phyloP scores from a whole-genome alignment of 1,140 invertebrate genomes.

The Pseudomyrmex flavicornis region DNA sequence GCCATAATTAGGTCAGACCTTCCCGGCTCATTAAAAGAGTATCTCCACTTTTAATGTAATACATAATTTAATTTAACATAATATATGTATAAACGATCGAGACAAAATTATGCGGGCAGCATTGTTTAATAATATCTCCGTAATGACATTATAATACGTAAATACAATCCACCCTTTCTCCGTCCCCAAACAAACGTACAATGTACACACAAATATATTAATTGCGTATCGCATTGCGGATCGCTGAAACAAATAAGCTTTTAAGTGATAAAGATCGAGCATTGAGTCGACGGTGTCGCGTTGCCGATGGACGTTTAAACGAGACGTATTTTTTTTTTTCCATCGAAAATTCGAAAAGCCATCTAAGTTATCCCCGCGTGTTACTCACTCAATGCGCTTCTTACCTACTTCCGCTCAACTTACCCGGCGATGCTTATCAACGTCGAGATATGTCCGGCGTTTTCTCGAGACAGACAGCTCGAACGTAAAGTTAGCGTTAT shows the following conservation, averaged over 20 bases:
- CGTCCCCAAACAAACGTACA: background rate
- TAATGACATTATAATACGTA: no score
- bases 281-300: no score
- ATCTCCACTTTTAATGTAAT: no score
- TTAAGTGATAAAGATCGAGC: constrained; percentile 18
- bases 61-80: no score
- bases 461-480: constrained; percentile 24
- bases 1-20: no score
- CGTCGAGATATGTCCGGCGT: constrained; percentile 24
- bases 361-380: constrained; percentile 36
- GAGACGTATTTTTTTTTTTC: constrained; percentile 21
- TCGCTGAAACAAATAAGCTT: background rate
- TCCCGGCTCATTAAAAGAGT: no score
- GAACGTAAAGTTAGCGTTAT: constrained; percentile 42
- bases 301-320: background rate
- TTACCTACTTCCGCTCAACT: constrained; percentile 32
- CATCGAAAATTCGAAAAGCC: constrained; percentile 31
- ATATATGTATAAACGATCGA: no score
- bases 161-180: no score
- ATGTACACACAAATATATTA: background rate
- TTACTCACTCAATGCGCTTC: constrained; percentile 13
- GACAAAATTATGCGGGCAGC: no score
- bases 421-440: constrained; percentile 37
- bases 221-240: background rate
- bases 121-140: no score